phyloP scores from a whole-genome alignment of 1,140 invertebrate species.

The Zaprionus camerounensis region DNA sequence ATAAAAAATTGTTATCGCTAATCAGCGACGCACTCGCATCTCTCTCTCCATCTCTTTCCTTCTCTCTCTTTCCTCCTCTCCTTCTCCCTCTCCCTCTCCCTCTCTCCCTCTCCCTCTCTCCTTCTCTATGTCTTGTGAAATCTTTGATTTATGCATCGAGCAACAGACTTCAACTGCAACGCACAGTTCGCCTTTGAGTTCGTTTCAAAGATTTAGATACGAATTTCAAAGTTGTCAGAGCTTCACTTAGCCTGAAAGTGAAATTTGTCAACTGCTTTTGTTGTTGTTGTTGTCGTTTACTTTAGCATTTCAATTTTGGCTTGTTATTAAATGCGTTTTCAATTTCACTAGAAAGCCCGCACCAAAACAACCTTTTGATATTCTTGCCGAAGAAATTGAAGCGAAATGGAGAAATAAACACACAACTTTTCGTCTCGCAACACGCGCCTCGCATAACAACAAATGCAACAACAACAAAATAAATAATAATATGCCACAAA shows the following conservation, averaged over 20 bases:
- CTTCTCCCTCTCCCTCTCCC: not conserved
- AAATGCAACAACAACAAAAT: slow-evolving; percentile 29
- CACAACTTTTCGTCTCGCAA: slow-evolving; percentile 46
- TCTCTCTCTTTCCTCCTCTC: slow-evolving; percentile 11
- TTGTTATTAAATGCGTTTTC: slow-evolving; percentile 73
- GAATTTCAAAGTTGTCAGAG: slow-evolving; percentile 11
- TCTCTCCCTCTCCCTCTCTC: slow-evolving; percentile 24
- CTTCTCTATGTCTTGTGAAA: slow-evolving; percentile 38
- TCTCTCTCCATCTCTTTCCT: slow-evolving; percentile 12
- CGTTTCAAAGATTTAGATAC: slow-evolving; percentile 5
- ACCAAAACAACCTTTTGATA: slow-evolving; percentile 59
- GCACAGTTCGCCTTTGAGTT: not conserved
- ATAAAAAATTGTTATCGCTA: slow-evolving; percentile 41
- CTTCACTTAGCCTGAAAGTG: slow-evolving; percentile 64
- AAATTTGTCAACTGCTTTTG: slow-evolving; percentile 58
- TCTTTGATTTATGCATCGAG: slow-evolving; percentile 33
- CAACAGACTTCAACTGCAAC: slow-evolving; percentile 20
- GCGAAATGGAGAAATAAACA: slow-evolving; percentile 67
- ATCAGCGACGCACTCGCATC: slow-evolving; percentile 50
- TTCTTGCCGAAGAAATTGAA: slow-evolving; percentile 66
- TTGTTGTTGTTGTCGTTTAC: slow-evolving; percentile 19
- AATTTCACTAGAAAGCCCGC: slow-evolving; percentile 77
- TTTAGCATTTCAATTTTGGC: slow-evolving; percentile 55
- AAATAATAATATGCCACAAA: slow-evolving; percentile 36
- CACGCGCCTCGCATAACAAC: slow-evolving; percentile 33